These are phyloP conservation scores for Teleogryllus oceanicus DNA, from an alignment of 2,888 invertebrate species.

Conservation along the genomic window DNA sequence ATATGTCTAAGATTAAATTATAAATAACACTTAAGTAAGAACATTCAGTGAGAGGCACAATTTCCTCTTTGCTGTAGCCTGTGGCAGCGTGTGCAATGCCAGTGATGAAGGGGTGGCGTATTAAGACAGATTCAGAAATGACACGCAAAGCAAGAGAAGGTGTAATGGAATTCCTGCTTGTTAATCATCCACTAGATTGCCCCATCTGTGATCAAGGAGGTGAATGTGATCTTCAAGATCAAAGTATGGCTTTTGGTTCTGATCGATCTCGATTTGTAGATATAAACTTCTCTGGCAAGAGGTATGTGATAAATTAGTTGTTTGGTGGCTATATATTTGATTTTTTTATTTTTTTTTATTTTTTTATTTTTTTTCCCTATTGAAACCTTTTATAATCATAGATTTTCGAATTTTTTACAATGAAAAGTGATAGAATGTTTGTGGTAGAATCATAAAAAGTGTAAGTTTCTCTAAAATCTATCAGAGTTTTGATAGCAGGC, in stretches of 20 bases:
- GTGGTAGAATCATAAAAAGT: no score
- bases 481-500: no score
- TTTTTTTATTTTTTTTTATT: no score
- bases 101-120: constrained; percentile 99
- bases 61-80: constrained; percentile 54
- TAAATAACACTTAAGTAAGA: no score
- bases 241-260: constrained; percentile 98
- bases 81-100: constrained; percentile 99
- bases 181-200: constrained; percentile 98
- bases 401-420: no score
- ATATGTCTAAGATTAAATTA: no score
- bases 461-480: no score
- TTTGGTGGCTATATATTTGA: not conserved
- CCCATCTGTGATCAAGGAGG: constrained; percentile 99
- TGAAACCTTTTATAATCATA: not conserved
- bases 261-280: constrained; percentile 91
- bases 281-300: constrained; percentile 85
- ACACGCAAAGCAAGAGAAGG: constrained; percentile 78
- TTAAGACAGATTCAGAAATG: constrained; percentile 95
- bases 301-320: constrained; percentile 51
- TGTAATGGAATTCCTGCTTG: constrained; percentile 98
- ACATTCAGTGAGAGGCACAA: no score
- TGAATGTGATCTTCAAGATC: constrained; percentile 93
- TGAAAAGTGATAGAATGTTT: no score
- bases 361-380: no score